Base-by-base conservation (phyloP, 2,113 vertebrate genomes). In the Parus major region DNA sequence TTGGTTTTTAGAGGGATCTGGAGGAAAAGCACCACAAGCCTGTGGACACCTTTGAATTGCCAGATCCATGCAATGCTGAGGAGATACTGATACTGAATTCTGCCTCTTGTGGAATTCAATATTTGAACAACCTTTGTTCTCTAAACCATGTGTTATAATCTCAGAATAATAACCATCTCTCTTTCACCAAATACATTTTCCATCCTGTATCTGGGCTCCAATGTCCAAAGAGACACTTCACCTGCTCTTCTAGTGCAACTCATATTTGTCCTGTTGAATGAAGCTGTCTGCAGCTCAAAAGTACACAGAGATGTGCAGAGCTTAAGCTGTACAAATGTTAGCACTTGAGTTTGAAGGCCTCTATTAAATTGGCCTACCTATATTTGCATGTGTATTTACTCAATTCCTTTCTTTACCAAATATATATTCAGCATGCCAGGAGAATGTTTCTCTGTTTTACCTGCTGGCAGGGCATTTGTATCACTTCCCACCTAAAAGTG, bases 251-350 rank as follows among this genome's bases (percentile, higher is more conserved):
- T 12, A 22, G 23, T 4, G 21, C 60, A 20, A 4, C 18, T 75
- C 4, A 0, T 83, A 29, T 75, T 93, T 88, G 35, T 68, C 68
- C 60, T 92, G 25, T 25, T 57, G 65, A 81, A 95, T 86, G 83
- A 89, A 93, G 94, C 65, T 65, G 83, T 86, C 91, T 75, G 86
- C 23, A 75, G 86, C 73, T 68, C 53, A 3, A 73, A 84, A 50
- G 66, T 35, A 82, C 83, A 79, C 84, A 92, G 53, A 72, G 86
- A 63, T 71, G 68, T 57, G 56, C 76, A 68, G 80, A 70, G 53
- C 28, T 27, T 46, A 81, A 94, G 76, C 95, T 94, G 53, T 78
- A 78, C 82, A 93, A 95, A 93, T 93, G 93, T 90, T 92, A 93
- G 86, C 82, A 35, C 82, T 88, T 15, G 82, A 83, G 47, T 94